Evolutionary conservation across 2,888 invertebrate genomes (phyloP).

Genomic region (Phlogophora meticulosa): DNA sequence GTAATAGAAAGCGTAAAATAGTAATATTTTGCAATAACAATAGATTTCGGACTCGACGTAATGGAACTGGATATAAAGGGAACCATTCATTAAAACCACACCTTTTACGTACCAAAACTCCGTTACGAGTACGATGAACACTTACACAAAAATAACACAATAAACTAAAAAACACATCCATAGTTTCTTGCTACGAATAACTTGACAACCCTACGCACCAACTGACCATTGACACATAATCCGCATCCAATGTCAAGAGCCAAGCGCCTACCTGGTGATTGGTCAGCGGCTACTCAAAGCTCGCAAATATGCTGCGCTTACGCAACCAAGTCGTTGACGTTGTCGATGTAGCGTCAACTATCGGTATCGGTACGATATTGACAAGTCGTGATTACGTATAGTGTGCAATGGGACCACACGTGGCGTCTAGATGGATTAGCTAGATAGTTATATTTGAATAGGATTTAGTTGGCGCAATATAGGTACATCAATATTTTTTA

Average conservation of each 20-base stretch:
- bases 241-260: constrained; percentile 79
- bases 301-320: constrained; percentile 76
- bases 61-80: too few species aligned
- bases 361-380: constrained; percentile 68
- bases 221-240: constrained; percentile 68
- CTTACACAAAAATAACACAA: not conserved
- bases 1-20: constrained; percentile 1
- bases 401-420: constrained; percentile 76
- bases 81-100: too few species aligned
- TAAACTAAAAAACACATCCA: too few species aligned
- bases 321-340: constrained; percentile 69
- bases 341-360: constrained; percentile 68
- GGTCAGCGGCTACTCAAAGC: constrained; percentile 66
- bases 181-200: not conserved
- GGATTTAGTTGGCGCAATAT: constrained; percentile 15
- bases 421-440: constrained; percentile 45
- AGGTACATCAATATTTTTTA: too few species aligned
- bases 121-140: too few species aligned
- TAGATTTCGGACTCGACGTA: constrained; percentile 1
- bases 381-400: constrained; percentile 67
- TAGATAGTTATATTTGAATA: constrained; percentile 32
- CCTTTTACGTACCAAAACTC: too few species aligned
- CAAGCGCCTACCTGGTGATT: constrained; percentile 63
- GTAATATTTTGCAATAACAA: constrained; percentile 1
- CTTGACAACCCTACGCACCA: constrained; percentile 48